Evolutionary conservation across 2,888 invertebrate species (phyloP).

Genomic region (Chrysolina oricalcia): DNA sequence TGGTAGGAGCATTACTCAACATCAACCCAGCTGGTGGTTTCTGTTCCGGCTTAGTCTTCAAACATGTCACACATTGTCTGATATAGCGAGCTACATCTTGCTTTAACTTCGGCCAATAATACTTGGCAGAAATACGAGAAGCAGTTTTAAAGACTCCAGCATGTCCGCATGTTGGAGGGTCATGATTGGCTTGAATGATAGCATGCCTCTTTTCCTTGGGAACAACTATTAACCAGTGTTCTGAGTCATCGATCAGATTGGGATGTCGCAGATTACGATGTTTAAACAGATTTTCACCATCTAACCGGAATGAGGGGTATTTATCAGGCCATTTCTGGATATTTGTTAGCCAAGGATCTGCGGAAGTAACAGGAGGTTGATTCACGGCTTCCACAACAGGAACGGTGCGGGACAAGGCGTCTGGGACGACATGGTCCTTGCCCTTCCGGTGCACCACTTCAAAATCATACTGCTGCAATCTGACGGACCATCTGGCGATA

Average conservation of each 20-base stretch:
- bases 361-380: background rate
- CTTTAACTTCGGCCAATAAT: conserved; percentile 56
- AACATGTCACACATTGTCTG: conserved; percentile 49
- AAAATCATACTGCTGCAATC: conserved; percentile 46
- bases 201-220: too few species aligned
- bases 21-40: background rate
- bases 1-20: background rate
- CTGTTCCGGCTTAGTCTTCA: conserved; percentile 45
- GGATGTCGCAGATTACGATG: too few species aligned
- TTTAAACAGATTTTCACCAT: background rate
- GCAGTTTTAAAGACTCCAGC: too few species aligned
- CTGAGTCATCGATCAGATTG: too few species aligned
- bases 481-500: conserved; percentile 47
- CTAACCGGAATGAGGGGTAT: background rate
- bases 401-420: conserved; percentile 48
- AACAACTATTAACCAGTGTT: too few species aligned
- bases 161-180: too few species aligned
- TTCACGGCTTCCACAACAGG: background rate
- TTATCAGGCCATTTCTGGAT: background rate
- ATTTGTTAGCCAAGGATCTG: background rate
- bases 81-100: conserved; percentile 52
- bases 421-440: conserved; percentile 51
- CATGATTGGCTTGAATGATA: too few species aligned
- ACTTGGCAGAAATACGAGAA: conserved; percentile 13
- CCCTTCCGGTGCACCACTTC: conserved; percentile 49